Evolutionary conservation across 2,888 invertebrate species (phyloP).

Genomic region (Pollenia labialis): DNA sequence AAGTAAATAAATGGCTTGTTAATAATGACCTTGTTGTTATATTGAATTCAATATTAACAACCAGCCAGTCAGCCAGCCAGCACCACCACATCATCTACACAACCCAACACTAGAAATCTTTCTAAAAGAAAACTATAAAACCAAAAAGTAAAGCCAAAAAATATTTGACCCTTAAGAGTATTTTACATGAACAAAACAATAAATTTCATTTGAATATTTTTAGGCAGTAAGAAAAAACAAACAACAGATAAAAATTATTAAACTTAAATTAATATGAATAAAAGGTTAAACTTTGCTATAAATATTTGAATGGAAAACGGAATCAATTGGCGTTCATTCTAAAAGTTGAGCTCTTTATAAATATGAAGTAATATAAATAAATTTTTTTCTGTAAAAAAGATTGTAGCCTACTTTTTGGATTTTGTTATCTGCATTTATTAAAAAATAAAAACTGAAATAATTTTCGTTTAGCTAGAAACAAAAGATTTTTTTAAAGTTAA

Average conservation of each 20-base stretch:
- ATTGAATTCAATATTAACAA: conserved; percentile 46
- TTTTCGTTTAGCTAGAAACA: background rate
- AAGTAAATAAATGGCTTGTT: conserved; percentile 59
- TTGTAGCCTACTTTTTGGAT: conserved; percentile 30
- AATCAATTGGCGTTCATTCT: conserved; percentile 9
- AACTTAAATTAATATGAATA: conserved; percentile 24
- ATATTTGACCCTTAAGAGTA: conserved; percentile 53
- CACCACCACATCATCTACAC: conserved; percentile 4
- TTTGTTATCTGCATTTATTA: background rate
- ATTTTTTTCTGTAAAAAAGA: background rate
- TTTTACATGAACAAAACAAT: conserved; percentile 42
- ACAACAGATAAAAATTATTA: conserved; percentile 22
- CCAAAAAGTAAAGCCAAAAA: conserved; percentile 23
- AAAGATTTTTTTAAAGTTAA: conserved; percentile 28
- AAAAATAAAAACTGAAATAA: background rate
- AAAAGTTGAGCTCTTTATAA: conserved; percentile 2
- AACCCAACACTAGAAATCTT: background rate
- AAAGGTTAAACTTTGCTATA: conserved; percentile 6
- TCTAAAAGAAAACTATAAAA: background rate
- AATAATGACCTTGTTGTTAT: conserved; percentile 59
- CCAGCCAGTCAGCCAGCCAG: conserved; percentile 13
- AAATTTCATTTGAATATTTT: conserved; percentile 61
- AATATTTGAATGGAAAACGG: background rate
- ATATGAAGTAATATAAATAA: background rate
- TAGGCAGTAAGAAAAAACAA: background rate